Conservation (phyloP, 2,797 vertebrate genomes). For the Acridotheres tristis region DNA sequence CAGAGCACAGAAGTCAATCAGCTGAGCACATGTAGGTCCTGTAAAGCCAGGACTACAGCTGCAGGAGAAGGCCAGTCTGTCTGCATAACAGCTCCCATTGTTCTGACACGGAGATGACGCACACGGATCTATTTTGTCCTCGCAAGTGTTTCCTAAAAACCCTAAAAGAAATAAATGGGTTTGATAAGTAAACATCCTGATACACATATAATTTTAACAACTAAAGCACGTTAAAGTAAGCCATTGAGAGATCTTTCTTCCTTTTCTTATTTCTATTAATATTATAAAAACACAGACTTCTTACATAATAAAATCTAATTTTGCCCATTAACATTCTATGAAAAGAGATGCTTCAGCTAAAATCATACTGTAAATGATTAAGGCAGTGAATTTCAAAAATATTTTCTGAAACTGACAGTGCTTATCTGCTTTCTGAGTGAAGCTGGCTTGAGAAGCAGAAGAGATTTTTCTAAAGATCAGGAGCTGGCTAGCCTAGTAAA, state of each 20-base stretch:
- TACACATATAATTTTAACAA: not conserved
- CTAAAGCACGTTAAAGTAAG: not conserved
- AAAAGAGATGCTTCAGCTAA: not conserved
- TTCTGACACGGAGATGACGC: constrained; percentile 91
- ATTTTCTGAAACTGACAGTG: not conserved
- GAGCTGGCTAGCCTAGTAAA: not conserved
- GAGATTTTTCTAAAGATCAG: not conserved
- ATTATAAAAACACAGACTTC: not conserved
- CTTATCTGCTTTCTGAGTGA: not conserved
- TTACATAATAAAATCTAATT: not conserved
- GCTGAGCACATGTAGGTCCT: constrained; percentile 88
- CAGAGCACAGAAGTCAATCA: constrained; percentile 95
- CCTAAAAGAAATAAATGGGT: constrained; percentile 72
- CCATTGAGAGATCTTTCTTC: not conserved
- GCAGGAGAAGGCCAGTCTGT: constrained; percentile 86
- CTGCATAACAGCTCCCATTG: constrained; percentile 89
- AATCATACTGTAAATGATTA: not conserved
- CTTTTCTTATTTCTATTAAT: not conserved
- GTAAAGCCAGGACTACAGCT: constrained; percentile 92
- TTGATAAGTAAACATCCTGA: not conserved
- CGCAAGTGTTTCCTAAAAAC: constrained; percentile 87
- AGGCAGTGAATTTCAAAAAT: not conserved
- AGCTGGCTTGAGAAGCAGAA: not conserved
- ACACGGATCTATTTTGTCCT: constrained; percentile 91
- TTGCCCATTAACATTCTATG: not conserved